phyloP scores from a whole-genome alignment of 53 echinoderm and acorn worm species.

The Antedon mediterranea region DNA sequence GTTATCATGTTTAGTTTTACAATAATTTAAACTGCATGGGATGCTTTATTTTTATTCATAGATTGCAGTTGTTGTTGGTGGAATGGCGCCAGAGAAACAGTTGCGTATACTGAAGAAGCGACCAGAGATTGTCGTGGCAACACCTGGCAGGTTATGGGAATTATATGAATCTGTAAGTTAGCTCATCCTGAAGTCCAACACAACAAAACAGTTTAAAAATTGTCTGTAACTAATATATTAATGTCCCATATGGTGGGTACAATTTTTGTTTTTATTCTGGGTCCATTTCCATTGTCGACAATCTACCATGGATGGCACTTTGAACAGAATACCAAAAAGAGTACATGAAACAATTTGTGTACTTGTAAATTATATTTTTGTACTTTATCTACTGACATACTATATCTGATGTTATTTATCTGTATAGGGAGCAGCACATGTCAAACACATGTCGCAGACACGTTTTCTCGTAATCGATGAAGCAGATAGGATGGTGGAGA shows the following conservation, averaged over 20 bases:
- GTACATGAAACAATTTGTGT: too few species aligned
- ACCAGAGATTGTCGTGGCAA: conserved; percentile 76
- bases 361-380: too few species aligned
- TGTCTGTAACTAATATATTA: too few species aligned
- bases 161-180: conserved; percentile 44
- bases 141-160: conserved; percentile 96
- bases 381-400: too few species aligned
- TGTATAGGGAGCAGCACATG: conserved; percentile 55
- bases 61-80: conserved; percentile 81
- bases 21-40: too few species aligned
- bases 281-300: too few species aligned
- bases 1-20: too few species aligned
- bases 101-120: conserved; percentile 54
- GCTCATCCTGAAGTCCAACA: not conserved
- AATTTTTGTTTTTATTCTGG: too few species aligned
- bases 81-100: conserved; percentile 87
- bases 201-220: not conserved
- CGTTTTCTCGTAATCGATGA: conserved; percentile 68
- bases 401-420: not conserved
- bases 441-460: conserved; percentile 27
- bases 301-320: too few species aligned
- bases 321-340: too few species aligned
- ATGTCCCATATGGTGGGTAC: too few species aligned
- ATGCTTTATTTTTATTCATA: conserved; percentile 1
- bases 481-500: conserved; percentile 93